Conservation (phyloP, 2,888 invertebrate genomes). For the Drosophila prolongata region DNA sequence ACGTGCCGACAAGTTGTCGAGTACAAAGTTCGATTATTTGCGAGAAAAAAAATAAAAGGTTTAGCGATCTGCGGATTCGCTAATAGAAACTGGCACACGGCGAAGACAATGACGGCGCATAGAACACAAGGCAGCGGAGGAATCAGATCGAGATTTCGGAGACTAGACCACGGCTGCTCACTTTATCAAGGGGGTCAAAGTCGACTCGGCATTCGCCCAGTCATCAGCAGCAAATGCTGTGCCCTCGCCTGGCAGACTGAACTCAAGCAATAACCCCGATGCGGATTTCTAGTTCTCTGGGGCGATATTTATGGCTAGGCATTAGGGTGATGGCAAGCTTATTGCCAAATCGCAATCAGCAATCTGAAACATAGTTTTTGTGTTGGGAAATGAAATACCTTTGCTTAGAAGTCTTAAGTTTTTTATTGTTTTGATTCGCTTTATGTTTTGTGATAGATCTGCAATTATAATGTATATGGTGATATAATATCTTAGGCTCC, state of each 20-base stretch:
- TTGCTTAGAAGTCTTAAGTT: slow-evolving; percentile 46
- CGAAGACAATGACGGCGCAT: slow-evolving; percentile 45
- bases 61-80: slow-evolving; percentile 44
- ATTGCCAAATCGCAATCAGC: slow-evolving; percentile 19
- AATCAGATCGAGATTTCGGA: slow-evolving; percentile 15
- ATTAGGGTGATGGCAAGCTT: slow-evolving; percentile 42
- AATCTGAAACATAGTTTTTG: background rate
- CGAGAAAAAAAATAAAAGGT: slow-evolving; percentile 24
- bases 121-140: slow-evolving; percentile 54
- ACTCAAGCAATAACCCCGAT: slow-evolving; percentile 47
- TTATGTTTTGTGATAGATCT: slow-evolving; percentile 26
- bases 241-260: slow-evolving; percentile 53
- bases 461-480: slow-evolving; percentile 36
- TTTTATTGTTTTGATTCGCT: slow-evolving; percentile 55
- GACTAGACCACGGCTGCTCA: slow-evolving; percentile 54
- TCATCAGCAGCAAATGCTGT: slow-evolving; percentile 60
- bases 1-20: slow-evolving; percentile 40
- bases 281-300: slow-evolving; percentile 45
- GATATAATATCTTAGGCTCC: slow-evolving; percentile 34
- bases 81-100: slow-evolving; percentile 41
- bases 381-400: slow-evolving; percentile 1
- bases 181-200: slow-evolving; percentile 74
- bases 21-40: slow-evolving; percentile 45
- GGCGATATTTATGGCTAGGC: slow-evolving; percentile 27
- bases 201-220: slow-evolving; percentile 61